phyloP scores from a whole-genome alignment of 1,140 invertebrate species.

The Drosophila funebris region DNA sequence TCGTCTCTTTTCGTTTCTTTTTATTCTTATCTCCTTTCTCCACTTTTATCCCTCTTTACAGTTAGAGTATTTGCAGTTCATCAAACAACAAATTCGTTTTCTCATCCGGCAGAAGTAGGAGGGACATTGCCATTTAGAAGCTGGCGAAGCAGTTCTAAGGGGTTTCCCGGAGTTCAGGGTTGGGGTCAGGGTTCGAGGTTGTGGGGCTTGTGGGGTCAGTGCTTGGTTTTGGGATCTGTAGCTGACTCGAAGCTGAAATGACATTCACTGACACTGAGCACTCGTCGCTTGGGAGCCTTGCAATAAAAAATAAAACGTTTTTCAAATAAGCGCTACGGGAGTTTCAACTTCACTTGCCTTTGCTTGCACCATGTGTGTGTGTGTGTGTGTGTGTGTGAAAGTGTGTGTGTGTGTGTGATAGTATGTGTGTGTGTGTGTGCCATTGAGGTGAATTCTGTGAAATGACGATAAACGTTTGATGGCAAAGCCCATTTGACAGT shows the following conservation, averaged over 20 bases:
- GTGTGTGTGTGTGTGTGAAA: not conserved
- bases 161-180: not conserved
- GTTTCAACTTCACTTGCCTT: slow-evolving; percentile 25
- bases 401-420: not conserved
- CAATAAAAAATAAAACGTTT: slow-evolving; percentile 82
- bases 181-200: not conserved
- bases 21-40: too few relatives aligned
- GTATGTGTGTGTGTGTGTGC: not conserved
- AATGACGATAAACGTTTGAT: slow-evolving; percentile 47
- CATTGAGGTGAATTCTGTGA: slow-evolving; percentile 29
- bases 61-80: not conserved
- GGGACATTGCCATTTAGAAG: not conserved
- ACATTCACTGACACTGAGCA: slow-evolving; percentile 80
- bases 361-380: not conserved
- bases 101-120: not conserved
- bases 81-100: not conserved
- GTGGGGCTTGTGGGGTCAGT: too few relatives aligned
- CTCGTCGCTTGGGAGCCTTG: slow-evolving; percentile 68
- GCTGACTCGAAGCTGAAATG: slow-evolving; percentile 56
- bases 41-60: too few relatives aligned
- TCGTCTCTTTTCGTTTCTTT: too few relatives aligned
- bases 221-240: not conserved
- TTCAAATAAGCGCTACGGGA: slow-evolving; percentile 75
- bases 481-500: slow-evolving; percentile 23
- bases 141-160: not conserved